Evolutionary conservation across 1,140 invertebrate species (phyloP).

Genomic region (Cyclargus thomasi): DNA sequence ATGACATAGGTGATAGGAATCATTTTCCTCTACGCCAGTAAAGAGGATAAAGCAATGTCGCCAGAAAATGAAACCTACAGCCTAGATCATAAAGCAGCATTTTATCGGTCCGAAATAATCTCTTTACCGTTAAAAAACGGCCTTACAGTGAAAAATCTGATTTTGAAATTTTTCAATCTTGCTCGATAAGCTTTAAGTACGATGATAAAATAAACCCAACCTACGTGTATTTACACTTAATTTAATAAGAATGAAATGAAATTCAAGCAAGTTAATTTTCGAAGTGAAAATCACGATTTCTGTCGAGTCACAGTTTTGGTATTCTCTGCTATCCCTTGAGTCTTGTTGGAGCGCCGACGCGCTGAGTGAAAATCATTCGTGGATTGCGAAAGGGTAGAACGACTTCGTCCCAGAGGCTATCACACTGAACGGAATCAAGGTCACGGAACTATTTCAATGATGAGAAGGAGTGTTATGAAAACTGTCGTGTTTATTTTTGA

Average conservation of each 20-base stretch:
- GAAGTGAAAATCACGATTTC: background rate
- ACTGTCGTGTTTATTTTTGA: background rate
- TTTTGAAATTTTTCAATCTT: no score
- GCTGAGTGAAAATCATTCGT: background rate
- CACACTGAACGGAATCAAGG: background rate
- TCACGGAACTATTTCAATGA: background rate
- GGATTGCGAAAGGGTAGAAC: conserved; percentile 2
- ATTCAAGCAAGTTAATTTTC: background rate
- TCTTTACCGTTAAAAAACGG: no score
- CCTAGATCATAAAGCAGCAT: no score
- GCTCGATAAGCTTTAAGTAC: no score
- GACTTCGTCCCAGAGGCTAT: background rate
- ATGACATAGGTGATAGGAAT: no score
- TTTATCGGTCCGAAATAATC: no score
- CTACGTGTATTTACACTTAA: background rate
- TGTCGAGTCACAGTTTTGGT: background rate
- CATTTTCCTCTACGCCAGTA: no score
- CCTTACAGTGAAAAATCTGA: no score
- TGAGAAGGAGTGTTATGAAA: background rate
- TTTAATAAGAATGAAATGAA: background rate
- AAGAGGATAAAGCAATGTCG: no score
- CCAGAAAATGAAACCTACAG: no score
- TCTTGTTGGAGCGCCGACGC: background rate
- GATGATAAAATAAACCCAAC: no score
- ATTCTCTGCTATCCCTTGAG: background rate